These are phyloP conservation scores for Siderastrea siderea DNA, from an alignment of 92 coral and sea anemone genomes.

Conservation along the genomic window DNA sequence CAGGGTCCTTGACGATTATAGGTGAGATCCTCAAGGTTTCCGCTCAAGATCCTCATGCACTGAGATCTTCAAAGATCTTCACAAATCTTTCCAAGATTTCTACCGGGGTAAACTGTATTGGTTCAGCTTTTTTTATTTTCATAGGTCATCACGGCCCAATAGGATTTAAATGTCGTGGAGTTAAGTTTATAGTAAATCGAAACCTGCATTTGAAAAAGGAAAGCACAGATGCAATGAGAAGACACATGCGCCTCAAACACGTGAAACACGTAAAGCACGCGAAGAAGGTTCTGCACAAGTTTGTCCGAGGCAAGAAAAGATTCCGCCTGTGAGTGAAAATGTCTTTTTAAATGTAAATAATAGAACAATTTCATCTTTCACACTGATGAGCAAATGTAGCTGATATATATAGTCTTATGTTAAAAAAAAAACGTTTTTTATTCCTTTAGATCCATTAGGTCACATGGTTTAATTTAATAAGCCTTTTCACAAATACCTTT, in stretches of 20 bases:
- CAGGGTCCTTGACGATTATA: too few relatives aligned
- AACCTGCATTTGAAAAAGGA: conserved; percentile 24
- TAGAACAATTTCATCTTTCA: too few relatives aligned
- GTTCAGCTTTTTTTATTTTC: not conserved
- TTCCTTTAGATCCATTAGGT: too few relatives aligned
- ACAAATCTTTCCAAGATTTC: not conserved
- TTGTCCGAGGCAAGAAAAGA: not conserved
- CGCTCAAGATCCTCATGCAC: too few relatives aligned
- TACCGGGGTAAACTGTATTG: too few relatives aligned
- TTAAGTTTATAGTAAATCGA: conserved; percentile 25
- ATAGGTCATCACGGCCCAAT: not conserved
- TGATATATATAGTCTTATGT: too few relatives aligned
- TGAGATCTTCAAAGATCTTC: too few relatives aligned
- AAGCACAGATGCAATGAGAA: conserved; percentile 1
- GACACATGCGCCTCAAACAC: conserved; percentile 1
- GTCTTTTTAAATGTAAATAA: not conserved
- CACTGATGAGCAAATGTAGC: too few relatives aligned
- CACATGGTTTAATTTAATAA: too few relatives aligned
- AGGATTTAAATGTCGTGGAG: conserved; percentile 34
- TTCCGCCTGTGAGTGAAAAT: conserved; percentile 18
- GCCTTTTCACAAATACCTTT: too few relatives aligned
- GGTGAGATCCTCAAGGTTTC: too few relatives aligned
- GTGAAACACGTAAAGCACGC: not conserved
- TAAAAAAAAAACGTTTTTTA: too few relatives aligned
- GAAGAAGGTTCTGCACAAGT: conserved; percentile 8